Base-by-base conservation (phyloP, 2,113 vertebrate species). In the Protomyctophum bolini region DNA sequence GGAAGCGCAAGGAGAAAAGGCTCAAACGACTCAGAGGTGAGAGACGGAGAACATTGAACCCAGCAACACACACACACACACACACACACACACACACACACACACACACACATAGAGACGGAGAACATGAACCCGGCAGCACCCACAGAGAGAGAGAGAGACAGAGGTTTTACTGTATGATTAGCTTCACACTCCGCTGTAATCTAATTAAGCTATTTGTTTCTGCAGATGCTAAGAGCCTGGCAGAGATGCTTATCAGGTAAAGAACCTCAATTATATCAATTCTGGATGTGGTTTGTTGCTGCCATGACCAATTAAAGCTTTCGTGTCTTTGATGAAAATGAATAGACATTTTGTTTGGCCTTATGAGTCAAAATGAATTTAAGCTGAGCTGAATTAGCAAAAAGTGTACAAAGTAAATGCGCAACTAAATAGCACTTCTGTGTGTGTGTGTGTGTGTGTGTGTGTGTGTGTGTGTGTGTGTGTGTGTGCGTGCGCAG, bases 241-340 rank as follows among this genome's bases (percentile, higher is more conserved):
- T 99, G 77, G 98, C 98, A 46, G 97, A 99, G 77, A 99, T 99
- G 98, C 93, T 99, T 67, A 99, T 99, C 92, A 99, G 98, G 97
- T 98, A 88, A 88, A 92, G 84, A 79, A 52, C 8, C 28, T 41
- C 8, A 12, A 4, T 14, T 51, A 12, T 11, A 7, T n/a, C n/a
- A 41, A 41, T 41, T 33, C 61, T 55, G 21, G 0, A 2, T 9
- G 7, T 33, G 9, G 7, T 29, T 66, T 46, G 56, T 6, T 6
- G 7, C 9, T 54, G 52, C 28, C n/a, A n/a, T 63, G 7, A 11
- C 57, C 51, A 7, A 21, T 21, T 21, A 21, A 21, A 29, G 45
- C 29, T 7, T 6, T 15, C 14, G 21, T 41, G 8, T 15, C n/a
- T 15, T 49, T 1, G 28, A 52, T 8, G 8, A 28, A 41, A 14